phyloP scores from a whole-genome alignment of 2,888 invertebrate genomes.

The Neocrepidodera transversa region DNA sequence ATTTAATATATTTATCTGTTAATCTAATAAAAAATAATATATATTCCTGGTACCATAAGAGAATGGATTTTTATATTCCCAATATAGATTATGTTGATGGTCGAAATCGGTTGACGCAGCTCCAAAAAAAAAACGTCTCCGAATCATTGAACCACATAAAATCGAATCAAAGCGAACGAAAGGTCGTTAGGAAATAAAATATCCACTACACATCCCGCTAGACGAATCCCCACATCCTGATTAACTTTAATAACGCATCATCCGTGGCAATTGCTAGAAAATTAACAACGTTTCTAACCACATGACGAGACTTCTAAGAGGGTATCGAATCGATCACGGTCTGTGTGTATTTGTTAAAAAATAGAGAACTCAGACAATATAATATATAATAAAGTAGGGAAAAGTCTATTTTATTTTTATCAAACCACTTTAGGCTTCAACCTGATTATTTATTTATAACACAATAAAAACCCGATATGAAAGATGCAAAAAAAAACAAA shows the following conservation, averaged over 20 bases:
- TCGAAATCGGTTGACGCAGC: not conserved
- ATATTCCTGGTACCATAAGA: no score
- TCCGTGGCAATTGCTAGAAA: conserved; percentile 43
- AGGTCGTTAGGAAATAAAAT: conserved; percentile 37
- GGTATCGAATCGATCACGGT: conserved; percentile 14
- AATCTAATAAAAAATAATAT: no score
- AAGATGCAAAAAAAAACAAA: not conserved
- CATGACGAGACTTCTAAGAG: conserved; percentile 23
- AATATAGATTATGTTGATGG: no score
- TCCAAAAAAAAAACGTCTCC: conserved; percentile 22
- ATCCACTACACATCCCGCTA: conserved; percentile 39
- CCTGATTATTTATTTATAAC: no score
- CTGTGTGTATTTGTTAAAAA: not conserved
- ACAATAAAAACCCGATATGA: no score
- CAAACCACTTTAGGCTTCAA: no score
- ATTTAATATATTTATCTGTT: no score
- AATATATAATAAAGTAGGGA: no score
- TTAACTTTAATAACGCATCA: conserved; percentile 46
- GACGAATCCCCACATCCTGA: conserved; percentile 46
- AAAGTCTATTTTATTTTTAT: no score
- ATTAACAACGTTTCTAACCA: conserved; percentile 35
- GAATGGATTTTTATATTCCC: no score
- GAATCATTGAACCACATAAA: conserved; percentile 26
- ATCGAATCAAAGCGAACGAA: conserved; percentile 24
- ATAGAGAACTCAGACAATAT: no score